Base-by-base conservation (phyloP, 2,113 vertebrate species). In the Genyomyrus donnyi region DNA sequence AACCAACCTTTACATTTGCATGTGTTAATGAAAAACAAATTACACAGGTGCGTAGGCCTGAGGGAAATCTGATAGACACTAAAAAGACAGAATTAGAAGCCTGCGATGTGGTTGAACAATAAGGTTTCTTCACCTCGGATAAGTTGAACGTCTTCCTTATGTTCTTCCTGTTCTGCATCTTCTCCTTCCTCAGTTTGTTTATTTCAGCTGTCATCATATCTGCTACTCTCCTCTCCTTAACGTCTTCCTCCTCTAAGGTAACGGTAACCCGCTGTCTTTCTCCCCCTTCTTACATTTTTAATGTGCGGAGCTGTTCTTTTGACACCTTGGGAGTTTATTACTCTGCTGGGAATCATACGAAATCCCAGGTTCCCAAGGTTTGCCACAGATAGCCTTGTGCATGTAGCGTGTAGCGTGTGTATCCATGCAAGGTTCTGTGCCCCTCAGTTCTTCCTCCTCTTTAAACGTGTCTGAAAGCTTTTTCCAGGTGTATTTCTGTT, bases 171-270 rank as follows among this genome's bases (percentile, higher is more conserved):
- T 21, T 89, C 42, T 90, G 9, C 88, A 52, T 90, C 85, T 89
- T 89, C 87, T 88, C 86, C 77, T 87, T 88, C 90, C 89, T 88
- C 89, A 91, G 89, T 90, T 90, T 90, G 88, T 85, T 87, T 89
- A 13, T 91, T 92, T 66, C 88, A 80, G 89, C 90, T 91, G 88
- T 91, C 90, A 85, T 58, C 90, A 66, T 91, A 46, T 90, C 89
- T 93, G 89, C 88, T 91, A 90, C 86, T 91, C 86, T 90, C 39
- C 86, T 91, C 86, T 90, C 39, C 80, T 92, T 92, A 89, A 58
- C 74, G 39, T 13, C 91, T 88, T 62, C 87, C 89, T 70, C 35
- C 27, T 89, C 19, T 66, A 50, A 89, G 87, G 90, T 93, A 92
- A 89, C 31, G 13, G 62, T 50, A 77, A 27, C 35, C 50, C 52